phyloP scores from a whole-genome alignment of 1,140 invertebrate species.

The Paralvinella palmiformis region DNA sequence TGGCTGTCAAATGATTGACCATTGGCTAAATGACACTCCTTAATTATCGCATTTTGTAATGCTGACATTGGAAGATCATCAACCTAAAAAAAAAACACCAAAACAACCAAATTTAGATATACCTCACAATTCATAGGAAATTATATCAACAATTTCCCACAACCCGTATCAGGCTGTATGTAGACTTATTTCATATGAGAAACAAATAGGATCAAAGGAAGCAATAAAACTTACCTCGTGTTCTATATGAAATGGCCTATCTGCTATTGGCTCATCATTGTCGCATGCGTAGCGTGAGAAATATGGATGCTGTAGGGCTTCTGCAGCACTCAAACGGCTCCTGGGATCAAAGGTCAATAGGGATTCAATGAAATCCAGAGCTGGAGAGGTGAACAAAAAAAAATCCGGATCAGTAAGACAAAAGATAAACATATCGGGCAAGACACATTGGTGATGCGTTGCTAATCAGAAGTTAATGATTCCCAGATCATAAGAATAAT shows the following conservation, averaged over 20 bases:
- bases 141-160: not conserved
- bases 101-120: not conserved
- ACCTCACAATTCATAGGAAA: not conserved
- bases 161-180: not conserved
- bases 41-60: not conserved
- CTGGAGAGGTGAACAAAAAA: not conserved
- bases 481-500: not conserved
- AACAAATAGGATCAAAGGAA: not conserved
- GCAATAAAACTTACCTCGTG: not conserved
- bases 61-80: not conserved
- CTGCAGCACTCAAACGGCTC: not conserved
- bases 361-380: not conserved
- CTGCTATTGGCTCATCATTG: constrained; percentile 11
- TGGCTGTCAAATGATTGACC: not conserved
- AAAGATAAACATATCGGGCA: not conserved
- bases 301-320: constrained; percentile 10
- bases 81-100: not conserved
- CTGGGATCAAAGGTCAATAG: constrained; percentile 9
- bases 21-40: not conserved
- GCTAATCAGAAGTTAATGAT: not conserved
- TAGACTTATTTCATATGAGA: not conserved
- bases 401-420: not conserved
- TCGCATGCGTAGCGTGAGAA: constrained; percentile 7
- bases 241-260: constrained; percentile 1
- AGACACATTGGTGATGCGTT: not conserved